phyloP scores from a whole-genome alignment of 2,888 invertebrate genomes.

The Dolichomitus sp. region DNA sequence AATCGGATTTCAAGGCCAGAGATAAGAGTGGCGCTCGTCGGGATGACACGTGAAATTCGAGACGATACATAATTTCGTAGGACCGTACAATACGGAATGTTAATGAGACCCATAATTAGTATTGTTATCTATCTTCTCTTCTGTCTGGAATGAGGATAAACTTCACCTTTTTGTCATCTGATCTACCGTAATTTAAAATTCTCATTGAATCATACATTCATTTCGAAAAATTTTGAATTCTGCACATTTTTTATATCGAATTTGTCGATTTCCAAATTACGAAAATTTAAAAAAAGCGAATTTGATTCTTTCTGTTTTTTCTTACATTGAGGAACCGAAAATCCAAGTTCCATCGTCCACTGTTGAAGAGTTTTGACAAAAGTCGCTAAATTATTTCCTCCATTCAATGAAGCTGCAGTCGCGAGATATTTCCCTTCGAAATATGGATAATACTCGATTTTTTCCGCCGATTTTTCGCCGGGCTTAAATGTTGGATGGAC shows the following conservation, averaged over 20 bases:
- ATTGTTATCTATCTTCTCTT: too few relatives aligned
- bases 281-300: background rate
- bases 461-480: slow-evolving; percentile 72
- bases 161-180: too few relatives aligned
- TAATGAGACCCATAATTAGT: too few relatives aligned
- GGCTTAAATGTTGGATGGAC: slow-evolving; percentile 88
- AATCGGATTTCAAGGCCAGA: slow-evolving; percentile 41
- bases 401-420: slow-evolving; percentile 95
- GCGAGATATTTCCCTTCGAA: slow-evolving; percentile 92
- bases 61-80: background rate
- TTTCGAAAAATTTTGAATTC: too few relatives aligned
- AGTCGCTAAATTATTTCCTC: slow-evolving; percentile 92
- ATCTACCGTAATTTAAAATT: too few relatives aligned
- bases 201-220: too few relatives aligned
- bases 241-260: too few relatives aligned
- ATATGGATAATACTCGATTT: slow-evolving; percentile 92
- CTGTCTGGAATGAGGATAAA: too few relatives aligned
- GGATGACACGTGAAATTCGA: background rate
- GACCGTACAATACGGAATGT: background rate
- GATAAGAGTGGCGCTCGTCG: background rate
- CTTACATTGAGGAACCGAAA: slow-evolving; percentile 91
- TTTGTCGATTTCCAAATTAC: too few relatives aligned
- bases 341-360: slow-evolving; percentile 93
- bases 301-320: slow-evolving; percentile 18
- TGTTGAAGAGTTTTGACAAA: slow-evolving; percentile 93